phyloP scores from a whole-genome alignment of 1,140 invertebrate species.

The Ctenoplectra terminalis region DNA sequence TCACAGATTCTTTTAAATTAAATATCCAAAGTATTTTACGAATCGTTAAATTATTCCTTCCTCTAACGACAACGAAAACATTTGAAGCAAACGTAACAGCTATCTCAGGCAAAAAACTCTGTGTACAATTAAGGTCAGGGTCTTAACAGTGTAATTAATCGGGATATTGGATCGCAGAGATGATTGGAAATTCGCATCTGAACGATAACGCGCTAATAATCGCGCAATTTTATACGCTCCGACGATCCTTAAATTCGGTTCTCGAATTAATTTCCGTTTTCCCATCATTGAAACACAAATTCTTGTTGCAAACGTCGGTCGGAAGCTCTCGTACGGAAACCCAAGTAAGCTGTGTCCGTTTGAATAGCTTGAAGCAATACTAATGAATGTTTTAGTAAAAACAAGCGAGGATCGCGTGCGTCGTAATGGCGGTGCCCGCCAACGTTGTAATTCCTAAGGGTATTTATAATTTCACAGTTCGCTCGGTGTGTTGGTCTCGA shows the following conservation, averaged over 20 bases:
- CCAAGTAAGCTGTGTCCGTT: neutral
- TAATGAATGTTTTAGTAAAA: conserved; percentile 21
- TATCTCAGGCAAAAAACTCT: too few species aligned
- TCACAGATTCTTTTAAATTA: too few species aligned
- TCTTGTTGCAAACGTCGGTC: neutral
- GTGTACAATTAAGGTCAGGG: neutral
- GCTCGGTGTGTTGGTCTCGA: neutral
- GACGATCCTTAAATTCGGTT: neutral
- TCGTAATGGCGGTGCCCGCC: neutral
- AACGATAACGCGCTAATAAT: neutral
- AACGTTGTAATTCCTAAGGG: conserved; percentile 7
- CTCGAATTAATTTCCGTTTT: neutral
- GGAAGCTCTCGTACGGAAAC: neutral
- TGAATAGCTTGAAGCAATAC: conserved; percentile 4
- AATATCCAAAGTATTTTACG: too few species aligned
- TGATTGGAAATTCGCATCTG: neutral
- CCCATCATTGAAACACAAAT: neutral
- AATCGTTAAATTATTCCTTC: too few species aligned
- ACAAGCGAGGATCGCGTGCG: neutral
- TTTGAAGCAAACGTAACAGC: too few species aligned
- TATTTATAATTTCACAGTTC: conserved; percentile 32
- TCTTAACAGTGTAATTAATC: neutral
- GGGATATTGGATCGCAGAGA: neutral
- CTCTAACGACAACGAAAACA: too few species aligned
- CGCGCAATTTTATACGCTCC: neutral